phyloP scores from a whole-genome alignment of 64 coral and sea anemone genomes.

The Actinia tenebrosa region DNA sequence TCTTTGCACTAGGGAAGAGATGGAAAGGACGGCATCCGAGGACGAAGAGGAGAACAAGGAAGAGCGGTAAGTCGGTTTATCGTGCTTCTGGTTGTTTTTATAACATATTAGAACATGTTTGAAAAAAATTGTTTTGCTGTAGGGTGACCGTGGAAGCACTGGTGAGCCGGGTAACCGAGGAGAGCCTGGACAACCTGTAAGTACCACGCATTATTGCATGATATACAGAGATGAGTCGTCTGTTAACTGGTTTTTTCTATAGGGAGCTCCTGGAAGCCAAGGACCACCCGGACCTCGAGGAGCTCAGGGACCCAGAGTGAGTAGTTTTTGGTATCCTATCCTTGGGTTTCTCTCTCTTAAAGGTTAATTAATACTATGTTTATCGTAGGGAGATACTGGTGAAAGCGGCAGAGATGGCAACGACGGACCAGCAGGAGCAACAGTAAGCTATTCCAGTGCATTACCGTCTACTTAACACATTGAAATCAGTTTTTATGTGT shows the following conservation, averaged over 20 bases:
- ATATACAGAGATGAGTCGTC: not conserved
- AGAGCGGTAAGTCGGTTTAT: not conserved
- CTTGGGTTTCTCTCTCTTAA: not conserved
- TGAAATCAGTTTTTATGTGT: too few species aligned
- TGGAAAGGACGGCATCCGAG: slow-evolving; percentile 42
- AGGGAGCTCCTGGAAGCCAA: slow-evolving; percentile 27
- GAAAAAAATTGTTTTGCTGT: not conserved
- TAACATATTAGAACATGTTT: not conserved
- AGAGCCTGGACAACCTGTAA: slow-evolving; percentile 34
- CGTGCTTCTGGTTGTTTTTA: not conserved
- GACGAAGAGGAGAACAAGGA: slow-evolving; percentile 43
- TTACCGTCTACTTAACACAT: not conserved
- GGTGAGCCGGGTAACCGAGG: slow-evolving; percentile 21
- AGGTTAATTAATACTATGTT: not conserved
- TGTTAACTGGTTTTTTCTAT: not conserved
- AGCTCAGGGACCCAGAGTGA: slow-evolving; percentile 17
- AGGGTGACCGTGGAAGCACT: not conserved
- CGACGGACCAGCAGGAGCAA: not conserved
- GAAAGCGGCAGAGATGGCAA: slow-evolving; percentile 11
- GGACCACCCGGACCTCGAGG: slow-evolving; percentile 28
- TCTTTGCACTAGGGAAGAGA: not conserved
- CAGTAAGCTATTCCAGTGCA: not conserved
- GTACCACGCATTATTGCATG: not conserved
- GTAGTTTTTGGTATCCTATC: not conserved
- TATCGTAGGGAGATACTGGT: slow-evolving; percentile 13